Evolutionary conservation across 2,797 vertebrate genomes (phyloP), one percentile per base, ranked within the genome.

Genomic region (Miichthys miiuy): DNA sequence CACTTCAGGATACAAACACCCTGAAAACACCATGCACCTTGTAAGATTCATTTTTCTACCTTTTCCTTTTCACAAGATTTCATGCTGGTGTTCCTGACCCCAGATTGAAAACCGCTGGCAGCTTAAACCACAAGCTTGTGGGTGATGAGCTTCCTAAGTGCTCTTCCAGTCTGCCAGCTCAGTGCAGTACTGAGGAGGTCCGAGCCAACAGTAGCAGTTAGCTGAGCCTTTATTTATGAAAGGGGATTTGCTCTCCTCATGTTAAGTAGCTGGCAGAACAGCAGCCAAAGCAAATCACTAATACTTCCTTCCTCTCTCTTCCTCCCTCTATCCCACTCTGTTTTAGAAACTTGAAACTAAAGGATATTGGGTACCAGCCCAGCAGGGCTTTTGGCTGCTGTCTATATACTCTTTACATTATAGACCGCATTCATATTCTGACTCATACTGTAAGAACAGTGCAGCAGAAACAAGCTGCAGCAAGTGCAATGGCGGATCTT

Each of bases 161-260:
- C 80, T 84, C 66, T 62, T 75, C 41, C 69, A 61, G 62, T 48
- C 74, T 89, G 89, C 86, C 82, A 85, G 84, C 71, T 73, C 80
- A 72, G 73, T 80, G 86, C 82, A 88, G 83, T 42, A 54, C 5
- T 54, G 56, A 55, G 48, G 83, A 52, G 70, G 77, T 67, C 77
- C 14, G 34, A 80, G 88, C 88, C 91, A 90, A 86, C 85, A 85
- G 81, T 78, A 87, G 86, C 89, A 88, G 89, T 87, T 82, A 89
- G 90, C 79, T 85, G 85, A 90, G 91, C 84, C 86, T 89, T 87
- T 88, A 88, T 88, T 90, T 90, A 89, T 91, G 76, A 91, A 85
- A 80, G 72, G 81, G 88, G 88, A 91, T 91, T 91, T 90, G 84
- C 88, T 86, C 85, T 77, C 79, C 84, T 88, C 85, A 78, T 85